Conservation (phyloP, 1,140 invertebrate species). For the Nymphalis io region DNA sequence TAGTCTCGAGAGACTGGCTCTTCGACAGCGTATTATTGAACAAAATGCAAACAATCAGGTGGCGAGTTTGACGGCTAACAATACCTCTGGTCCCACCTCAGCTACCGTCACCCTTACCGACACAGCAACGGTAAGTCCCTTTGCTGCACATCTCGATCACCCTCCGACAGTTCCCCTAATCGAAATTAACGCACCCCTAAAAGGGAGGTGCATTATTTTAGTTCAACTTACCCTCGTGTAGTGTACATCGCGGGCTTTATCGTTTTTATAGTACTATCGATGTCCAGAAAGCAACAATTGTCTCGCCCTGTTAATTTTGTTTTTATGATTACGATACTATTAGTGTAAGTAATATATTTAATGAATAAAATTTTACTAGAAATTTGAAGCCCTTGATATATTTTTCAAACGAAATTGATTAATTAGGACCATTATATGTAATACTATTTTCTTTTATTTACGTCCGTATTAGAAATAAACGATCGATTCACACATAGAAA, state of each 20-base stretch:
- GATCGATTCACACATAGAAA: constrained; percentile 10
- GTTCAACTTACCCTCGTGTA: constrained; percentile 47
- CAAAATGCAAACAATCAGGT: constrained; percentile 77
- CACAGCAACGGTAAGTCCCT: constrained; percentile 78
- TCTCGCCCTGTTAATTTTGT: background rate
- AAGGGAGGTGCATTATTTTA: constrained; percentile 71
- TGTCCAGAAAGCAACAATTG: background rate
- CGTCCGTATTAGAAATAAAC: background rate
- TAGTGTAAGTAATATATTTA: background rate
- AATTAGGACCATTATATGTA: no score
- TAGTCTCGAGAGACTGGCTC: constrained; percentile 86
- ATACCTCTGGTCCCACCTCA: constrained; percentile 65
- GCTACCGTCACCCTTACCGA: constrained; percentile 77
- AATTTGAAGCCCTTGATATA: no score
- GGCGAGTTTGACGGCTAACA: constrained; percentile 41
- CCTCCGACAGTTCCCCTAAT: constrained; percentile 71
- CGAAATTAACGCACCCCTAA: constrained; percentile 64
- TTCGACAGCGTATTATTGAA: constrained; percentile 86
- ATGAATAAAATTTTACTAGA: no score
- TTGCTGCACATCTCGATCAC: constrained; percentile 63
- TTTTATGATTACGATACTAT: background rate
- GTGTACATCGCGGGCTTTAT: constrained; percentile 26
- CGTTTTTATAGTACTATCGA: constrained; percentile 26
- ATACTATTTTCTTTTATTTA: constrained; percentile 1
- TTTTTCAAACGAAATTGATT: no score